Evolutionary conservation across 1,140 invertebrate species (phyloP).

Genomic region (Sycophila sp.): DNA sequence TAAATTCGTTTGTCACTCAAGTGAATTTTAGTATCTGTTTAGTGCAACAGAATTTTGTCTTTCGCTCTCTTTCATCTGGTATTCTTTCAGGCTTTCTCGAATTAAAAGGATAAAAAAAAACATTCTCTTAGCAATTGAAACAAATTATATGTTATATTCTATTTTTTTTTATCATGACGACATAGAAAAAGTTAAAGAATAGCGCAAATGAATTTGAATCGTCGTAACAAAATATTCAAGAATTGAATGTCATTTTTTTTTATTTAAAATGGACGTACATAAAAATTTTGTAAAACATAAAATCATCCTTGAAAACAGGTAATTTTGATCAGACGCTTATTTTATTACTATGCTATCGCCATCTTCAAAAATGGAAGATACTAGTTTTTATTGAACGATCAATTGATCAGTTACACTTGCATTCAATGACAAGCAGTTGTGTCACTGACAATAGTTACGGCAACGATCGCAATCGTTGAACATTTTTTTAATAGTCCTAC

Average conservation of each 20-base stretch:
- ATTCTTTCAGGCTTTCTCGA: not conserved
- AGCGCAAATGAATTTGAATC: not conserved
- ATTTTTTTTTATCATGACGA: slow-evolving; percentile 6
- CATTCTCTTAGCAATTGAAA: not conserved
- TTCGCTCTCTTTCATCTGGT: slow-evolving; percentile 10
- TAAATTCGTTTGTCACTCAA: slow-evolving; percentile 36
- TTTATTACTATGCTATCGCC: slow-evolving; percentile 27
- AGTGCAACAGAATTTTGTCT: slow-evolving; percentile 12
- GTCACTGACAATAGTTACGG: slow-evolving; percentile 28
- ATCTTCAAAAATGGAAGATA: slow-evolving; percentile 37
- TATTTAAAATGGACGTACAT: slow-evolving; percentile 14
- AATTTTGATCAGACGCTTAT: slow-evolving; percentile 36
- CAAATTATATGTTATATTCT: not conserved
- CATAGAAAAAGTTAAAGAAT: not conserved
- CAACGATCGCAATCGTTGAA: slow-evolving; percentile 30
- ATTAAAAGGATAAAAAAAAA: too few species aligned
- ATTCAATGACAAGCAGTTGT: slow-evolving; percentile 43
- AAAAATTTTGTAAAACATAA: slow-evolving; percentile 31
- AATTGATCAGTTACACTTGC: slow-evolving; percentile 46
- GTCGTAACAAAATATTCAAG: not conserved
- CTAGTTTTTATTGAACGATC: slow-evolving; percentile 35
- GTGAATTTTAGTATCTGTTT: slow-evolving; percentile 12
- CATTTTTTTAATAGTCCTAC: slow-evolving; percentile 40
- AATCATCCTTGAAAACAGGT: not conserved
- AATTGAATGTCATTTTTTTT: slow-evolving; percentile 16